A percentile compares a stretch with the other conserved stretches of the same genome.
Evolutionary conservation across 1,140 invertebrate species (phyloP).

Genomic region (Pectinophora gossypiella): DNA sequence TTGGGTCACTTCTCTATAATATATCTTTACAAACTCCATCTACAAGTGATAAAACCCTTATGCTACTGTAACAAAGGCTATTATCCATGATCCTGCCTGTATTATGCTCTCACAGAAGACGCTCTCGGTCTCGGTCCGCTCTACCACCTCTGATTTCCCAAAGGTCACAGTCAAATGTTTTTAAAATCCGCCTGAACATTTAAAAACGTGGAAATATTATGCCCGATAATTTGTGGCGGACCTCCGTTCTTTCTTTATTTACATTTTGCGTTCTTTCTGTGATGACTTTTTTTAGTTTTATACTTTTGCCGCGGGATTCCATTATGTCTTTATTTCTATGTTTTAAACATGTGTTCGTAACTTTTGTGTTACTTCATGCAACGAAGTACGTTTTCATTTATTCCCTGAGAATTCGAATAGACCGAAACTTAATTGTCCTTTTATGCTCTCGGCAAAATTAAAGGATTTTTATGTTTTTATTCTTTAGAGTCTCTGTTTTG

Average conservation of each 20-base stretch:
- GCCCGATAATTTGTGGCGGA: conserved; percentile 29
- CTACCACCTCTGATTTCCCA: conserved; percentile 57
- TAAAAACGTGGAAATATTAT: conserved; percentile 37
- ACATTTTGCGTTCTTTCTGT: neutral
- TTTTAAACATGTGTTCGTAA: too few relatives aligned
- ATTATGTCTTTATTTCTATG: neutral
- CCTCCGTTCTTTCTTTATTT: conserved; percentile 12
- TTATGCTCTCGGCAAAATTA: too few relatives aligned
- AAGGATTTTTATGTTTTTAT: too few relatives aligned
- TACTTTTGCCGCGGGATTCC: neutral
- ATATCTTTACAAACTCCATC: neutral
- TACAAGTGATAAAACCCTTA: conserved; percentile 12
- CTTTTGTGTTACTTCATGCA: too few relatives aligned
- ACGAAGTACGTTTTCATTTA: too few relatives aligned
- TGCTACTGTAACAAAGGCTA: conserved; percentile 24
- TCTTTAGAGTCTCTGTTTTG: too few relatives aligned
- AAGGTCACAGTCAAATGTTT: conserved; percentile 45
- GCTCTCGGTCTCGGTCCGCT: conserved; percentile 4
- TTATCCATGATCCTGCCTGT: conserved; percentile 14
- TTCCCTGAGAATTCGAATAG: too few relatives aligned
- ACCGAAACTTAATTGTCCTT: too few relatives aligned
- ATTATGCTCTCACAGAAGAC: neutral
- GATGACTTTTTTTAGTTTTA: neutral
- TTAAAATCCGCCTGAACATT: conserved; percentile 49
- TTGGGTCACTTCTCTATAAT: neutral